These are phyloP conservation scores for Battus philenor DNA, from an alignment of 1,140 invertebrate genomes.

Conservation along the genomic window DNA sequence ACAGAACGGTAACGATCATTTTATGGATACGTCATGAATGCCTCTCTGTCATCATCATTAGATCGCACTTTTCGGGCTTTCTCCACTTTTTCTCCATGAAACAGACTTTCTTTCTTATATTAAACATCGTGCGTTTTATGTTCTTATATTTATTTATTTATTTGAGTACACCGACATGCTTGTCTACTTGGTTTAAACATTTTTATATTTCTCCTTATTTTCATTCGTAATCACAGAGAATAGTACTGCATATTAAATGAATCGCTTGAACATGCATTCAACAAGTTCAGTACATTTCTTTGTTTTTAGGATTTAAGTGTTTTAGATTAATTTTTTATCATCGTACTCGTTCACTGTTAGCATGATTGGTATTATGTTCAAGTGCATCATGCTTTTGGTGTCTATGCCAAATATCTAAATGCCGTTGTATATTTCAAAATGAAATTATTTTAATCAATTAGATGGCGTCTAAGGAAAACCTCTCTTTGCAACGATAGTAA, in stretches of 20 bases:
- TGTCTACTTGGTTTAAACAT: conserved; percentile 49
- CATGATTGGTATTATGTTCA: conserved; percentile 67
- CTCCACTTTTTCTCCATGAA: conserved; percentile 57
- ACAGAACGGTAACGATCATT: conserved; percentile 71
- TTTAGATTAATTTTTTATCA: conserved; percentile 40
- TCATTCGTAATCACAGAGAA: conserved; percentile 39
- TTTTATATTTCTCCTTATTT: conserved; percentile 40
- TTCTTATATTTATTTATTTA: conserved; percentile 45
- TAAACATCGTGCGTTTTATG: conserved; percentile 41
- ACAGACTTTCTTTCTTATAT: conserved; percentile 50
- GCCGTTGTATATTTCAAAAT: conserved; percentile 30
- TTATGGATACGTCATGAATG: conserved; percentile 73
- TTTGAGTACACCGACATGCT: conserved; percentile 53
- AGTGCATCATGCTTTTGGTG: conserved; percentile 75
- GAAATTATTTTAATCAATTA: conserved; percentile 11
- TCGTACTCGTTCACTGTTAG: conserved; percentile 54
- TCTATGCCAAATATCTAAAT: conserved; percentile 56
- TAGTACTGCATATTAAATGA: conserved; percentile 33
- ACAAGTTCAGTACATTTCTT: conserved; percentile 48
- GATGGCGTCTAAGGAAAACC: conserved; percentile 2
- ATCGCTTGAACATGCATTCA: conserved; percentile 2
- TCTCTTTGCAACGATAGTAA: conserved; percentile 13
- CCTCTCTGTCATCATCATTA: conserved; percentile 73
- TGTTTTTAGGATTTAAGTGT: conserved; percentile 33
- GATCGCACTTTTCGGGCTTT: conserved; percentile 64